A percentile compares a stretch with the other conserved stretches of the same genome.
Conservation (phyloP, 2,113 vertebrate species). For the Albula goreensis region DNA sequence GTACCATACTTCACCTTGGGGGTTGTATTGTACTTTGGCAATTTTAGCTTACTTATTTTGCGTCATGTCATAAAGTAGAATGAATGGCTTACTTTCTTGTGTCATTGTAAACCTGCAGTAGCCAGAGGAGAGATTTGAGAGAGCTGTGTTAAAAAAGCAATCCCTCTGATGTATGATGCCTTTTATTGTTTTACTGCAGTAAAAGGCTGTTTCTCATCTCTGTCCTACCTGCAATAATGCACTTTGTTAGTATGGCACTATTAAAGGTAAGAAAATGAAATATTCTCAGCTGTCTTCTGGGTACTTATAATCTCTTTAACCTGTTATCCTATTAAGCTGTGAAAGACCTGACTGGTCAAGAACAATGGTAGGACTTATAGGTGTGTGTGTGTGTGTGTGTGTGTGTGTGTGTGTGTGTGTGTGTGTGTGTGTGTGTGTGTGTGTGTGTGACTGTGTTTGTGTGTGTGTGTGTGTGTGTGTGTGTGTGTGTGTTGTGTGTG, state of each 20-base stretch:
- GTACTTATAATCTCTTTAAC: not conserved
- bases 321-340: not conserved
- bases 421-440: too few relatives aligned
- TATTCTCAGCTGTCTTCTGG: not conserved
- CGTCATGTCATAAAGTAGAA: not conserved
- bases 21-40: not conserved
- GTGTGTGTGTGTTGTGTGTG: too few relatives aligned
- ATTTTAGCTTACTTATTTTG: slow-evolving; percentile 15
- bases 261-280: not conserved
- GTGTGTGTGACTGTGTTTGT: too few relatives aligned
- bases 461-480: too few relatives aligned
- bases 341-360: not conserved
- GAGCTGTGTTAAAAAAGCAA: not conserved
- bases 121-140: not conserved
- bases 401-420: too few relatives aligned
- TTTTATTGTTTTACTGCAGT: not conserved
- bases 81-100: not conserved
- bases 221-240: not conserved
- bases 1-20: not conserved
- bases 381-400: not conserved
- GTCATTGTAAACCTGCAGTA: not conserved
- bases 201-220: not conserved
- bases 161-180: not conserved
- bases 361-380: not conserved
- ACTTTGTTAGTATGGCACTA: not conserved